A percentile compares a stretch with the other conserved stretches of the same genome.
These are phyloP conservation scores for Listronotus bonariensis DNA, from an alignment of 1,140 invertebrate genomes.

Conservation along the genomic window DNA sequence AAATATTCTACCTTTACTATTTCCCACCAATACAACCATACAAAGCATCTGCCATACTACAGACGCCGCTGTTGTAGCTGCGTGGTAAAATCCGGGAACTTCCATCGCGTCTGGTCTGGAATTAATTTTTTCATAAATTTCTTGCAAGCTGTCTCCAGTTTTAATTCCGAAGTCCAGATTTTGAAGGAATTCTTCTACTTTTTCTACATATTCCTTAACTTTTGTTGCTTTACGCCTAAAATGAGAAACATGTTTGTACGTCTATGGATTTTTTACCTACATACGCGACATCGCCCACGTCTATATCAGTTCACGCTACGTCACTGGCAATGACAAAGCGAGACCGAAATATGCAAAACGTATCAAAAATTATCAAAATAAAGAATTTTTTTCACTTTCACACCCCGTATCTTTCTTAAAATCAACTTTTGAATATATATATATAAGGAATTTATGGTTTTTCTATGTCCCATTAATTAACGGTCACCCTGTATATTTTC, in stretches of 20 bases:
- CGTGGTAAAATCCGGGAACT: constrained; percentile 52
- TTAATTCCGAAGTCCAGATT: constrained; percentile 39
- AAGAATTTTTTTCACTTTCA: too few species aligned
- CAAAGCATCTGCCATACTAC: constrained; percentile 61
- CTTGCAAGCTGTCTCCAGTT: constrained; percentile 39
- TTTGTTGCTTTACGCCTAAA: constrained; percentile 7
- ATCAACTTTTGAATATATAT: too few species aligned
- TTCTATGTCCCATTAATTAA: too few species aligned
- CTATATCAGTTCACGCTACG: too few species aligned
- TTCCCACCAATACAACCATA: constrained; percentile 60
- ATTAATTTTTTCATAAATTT: constrained; percentile 55
- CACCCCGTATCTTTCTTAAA: too few species aligned
- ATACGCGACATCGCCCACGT: too few species aligned
- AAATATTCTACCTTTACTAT: constrained; percentile 53
- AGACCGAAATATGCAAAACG: too few species aligned
- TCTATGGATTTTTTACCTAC: too few species aligned
- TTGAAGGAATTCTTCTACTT: constrained; percentile 22
- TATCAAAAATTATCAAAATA: too few species aligned
- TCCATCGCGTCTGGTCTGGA: constrained; percentile 40
- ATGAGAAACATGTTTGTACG: background rate
- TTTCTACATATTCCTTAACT: background rate
- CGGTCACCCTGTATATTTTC: too few species aligned
- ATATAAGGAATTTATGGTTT: too few species aligned
- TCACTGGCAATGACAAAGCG: too few species aligned
- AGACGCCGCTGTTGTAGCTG: constrained; percentile 55